Conservation (phyloP, 2,113 vertebrate genomes). For the Parus major region DNA sequence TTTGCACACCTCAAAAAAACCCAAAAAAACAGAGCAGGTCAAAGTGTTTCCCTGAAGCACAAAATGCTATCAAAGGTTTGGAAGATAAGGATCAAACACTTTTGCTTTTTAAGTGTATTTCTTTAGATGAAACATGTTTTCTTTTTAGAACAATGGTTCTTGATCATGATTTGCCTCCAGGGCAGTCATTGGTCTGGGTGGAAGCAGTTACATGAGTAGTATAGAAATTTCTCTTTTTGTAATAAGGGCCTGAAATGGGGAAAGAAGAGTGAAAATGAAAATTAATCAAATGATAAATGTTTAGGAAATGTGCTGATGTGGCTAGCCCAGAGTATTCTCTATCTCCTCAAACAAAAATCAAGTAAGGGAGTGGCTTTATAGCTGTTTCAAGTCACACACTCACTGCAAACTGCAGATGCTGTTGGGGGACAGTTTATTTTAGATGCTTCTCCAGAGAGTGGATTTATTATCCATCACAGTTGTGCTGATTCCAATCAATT, state of each 20-base stretch:
- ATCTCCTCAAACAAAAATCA: not conserved
- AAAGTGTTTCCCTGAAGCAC: not conserved
- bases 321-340: not conserved
- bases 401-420: not conserved
- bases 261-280: not conserved
- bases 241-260: not conserved
- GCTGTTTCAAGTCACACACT: not conserved
- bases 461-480: not conserved
- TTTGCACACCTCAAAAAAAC: not conserved
- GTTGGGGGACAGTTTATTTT: not conserved
- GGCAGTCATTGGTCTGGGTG: not conserved
- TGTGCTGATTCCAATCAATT: not conserved
- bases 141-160: not conserved
- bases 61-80: not conserved
- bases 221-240: not conserved
- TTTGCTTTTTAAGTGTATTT: not conserved
- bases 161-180: not conserved
- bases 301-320: not conserved
- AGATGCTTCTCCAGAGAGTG: not conserved
- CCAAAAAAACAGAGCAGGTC: not conserved
- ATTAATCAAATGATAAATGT: not conserved
- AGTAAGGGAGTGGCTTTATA: not conserved
- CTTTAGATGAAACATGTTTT: not conserved
- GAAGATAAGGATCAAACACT: not conserved
- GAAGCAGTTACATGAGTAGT: not conserved